Evolutionary conservation across 2,113 vertebrate species (phyloP).

Genomic region (Sceloporus tristichus): DNA sequence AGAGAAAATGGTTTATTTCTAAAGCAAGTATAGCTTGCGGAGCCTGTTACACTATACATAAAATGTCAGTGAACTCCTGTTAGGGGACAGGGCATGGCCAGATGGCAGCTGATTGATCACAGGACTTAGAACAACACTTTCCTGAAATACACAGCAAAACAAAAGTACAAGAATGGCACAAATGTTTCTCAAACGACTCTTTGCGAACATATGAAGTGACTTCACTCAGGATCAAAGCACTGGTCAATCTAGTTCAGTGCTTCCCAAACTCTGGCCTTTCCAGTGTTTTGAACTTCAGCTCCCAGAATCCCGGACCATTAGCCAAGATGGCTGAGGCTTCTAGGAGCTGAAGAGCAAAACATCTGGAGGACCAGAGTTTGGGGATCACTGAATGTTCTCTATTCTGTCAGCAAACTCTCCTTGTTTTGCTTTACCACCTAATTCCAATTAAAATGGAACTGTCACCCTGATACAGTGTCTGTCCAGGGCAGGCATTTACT

Average conservation of each 20-base stretch:
- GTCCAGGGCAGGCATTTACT: too few relatives aligned
- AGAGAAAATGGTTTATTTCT: slow-evolving; percentile 53
- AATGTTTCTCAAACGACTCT: background rate
- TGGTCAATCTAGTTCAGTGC: background rate
- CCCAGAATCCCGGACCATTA: too few relatives aligned
- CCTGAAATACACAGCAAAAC: background rate
- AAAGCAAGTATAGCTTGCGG: slow-evolving; percentile 41
- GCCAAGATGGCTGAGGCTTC: too few relatives aligned
- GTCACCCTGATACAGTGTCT: background rate
- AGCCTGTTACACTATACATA: slow-evolving; percentile 53
- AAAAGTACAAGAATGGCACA: background rate
- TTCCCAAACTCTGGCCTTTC: too few relatives aligned
- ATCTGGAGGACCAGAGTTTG: too few relatives aligned
- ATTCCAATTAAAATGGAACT: background rate
- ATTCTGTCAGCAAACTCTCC: background rate
- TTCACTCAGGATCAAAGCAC: background rate
- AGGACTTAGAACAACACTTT: background rate
- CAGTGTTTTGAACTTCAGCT: too few relatives aligned
- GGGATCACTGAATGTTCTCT: too few relatives aligned
- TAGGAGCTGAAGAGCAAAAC: too few relatives aligned
- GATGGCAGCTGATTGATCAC: too few relatives aligned
- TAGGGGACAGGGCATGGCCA: background rate
- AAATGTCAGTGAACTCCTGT: background rate
- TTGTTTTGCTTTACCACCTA: background rate
- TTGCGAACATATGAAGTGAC: background rate